Evolutionary conservation across 2,113 vertebrate species (phyloP).

Genomic region (Thinocorus orbignyianus): DNA sequence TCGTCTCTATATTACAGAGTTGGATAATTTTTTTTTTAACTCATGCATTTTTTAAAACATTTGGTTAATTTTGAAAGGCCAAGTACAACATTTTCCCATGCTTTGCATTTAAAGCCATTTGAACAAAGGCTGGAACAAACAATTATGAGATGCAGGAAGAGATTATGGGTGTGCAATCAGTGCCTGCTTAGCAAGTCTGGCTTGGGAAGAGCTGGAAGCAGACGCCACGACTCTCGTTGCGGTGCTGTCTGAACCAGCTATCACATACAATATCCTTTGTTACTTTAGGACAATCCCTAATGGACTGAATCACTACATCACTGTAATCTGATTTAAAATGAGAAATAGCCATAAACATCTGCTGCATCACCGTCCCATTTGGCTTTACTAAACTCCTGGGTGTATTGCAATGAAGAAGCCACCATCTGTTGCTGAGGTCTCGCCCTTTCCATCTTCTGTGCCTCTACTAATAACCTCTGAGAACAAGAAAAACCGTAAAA

Average conservation of each 20-base stretch:
- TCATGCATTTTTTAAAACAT: neutral
- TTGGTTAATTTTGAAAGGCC: neutral
- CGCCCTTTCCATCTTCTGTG: neutral
- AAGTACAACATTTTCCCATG: neutral
- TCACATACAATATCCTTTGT: neutral
- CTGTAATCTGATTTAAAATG: constrained; percentile 8
- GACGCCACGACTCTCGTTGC: fast-evolving
- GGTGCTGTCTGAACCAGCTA: neutral
- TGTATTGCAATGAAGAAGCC: neutral
- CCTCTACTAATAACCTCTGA: neutral
- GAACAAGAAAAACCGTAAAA: neutral
- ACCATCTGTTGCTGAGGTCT: neutral
- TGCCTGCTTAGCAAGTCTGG: neutral
- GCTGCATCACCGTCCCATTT: neutral
- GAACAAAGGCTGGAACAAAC: neutral
- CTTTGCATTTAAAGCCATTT: neutral
- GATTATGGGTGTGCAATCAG: neutral
- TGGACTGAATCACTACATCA: neutral
- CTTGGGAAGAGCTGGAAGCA: neutral
- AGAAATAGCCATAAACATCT: neutral
- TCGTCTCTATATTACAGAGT: neutral
- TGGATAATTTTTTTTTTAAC: neutral
- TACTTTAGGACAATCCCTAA: neutral
- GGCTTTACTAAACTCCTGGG: neutral
- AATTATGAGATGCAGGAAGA: neutral